A percentile compares a stretch with the other conserved stretches of the same genome.
Conservation (phyloP, 2,113 vertebrate species). For the Ceratotherium simum region DNA sequence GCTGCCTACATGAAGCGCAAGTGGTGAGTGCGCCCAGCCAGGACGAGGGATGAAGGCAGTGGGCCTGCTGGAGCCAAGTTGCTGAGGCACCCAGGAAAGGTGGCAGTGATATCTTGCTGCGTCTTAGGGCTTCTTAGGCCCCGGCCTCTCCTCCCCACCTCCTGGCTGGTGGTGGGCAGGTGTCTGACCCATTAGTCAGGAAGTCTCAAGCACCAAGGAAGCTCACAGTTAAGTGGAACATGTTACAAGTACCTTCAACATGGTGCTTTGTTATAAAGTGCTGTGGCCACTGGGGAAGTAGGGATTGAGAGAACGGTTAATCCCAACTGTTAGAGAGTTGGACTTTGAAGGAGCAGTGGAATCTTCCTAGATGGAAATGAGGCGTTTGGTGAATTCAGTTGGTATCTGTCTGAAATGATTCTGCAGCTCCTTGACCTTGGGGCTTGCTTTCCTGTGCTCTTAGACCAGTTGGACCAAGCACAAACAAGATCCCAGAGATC, state of each 20-base stretch:
- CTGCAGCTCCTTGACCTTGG: background rate
- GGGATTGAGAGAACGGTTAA: background rate
- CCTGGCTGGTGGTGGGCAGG: background rate
- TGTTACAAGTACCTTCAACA: background rate
- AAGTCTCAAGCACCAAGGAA: conserved; percentile 5
- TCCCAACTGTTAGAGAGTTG: conserved; percentile 12
- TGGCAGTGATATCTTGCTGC: background rate
- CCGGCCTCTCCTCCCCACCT: background rate
- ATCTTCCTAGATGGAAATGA: conserved; percentile 46
- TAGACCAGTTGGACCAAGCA: background rate
- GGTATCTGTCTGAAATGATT: conserved; percentile 18
- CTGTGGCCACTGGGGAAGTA: background rate
- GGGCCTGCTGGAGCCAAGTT: background rate
- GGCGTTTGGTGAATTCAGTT: background rate
- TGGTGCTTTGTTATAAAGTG: conserved; percentile 10
- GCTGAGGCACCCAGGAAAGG: background rate
- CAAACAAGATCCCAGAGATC: conserved; percentile 10
- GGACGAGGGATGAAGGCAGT: background rate
- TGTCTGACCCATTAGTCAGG: background rate
- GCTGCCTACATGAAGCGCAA: conserved; percentile 99
- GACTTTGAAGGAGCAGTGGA: background rate
- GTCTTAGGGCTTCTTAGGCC: background rate
- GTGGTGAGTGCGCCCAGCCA: conserved; percentile 88
- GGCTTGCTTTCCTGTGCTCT: background rate
- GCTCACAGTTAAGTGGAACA: background rate